Base-by-base conservation (phyloP, 2,797 vertebrate species). In the Triplophysa bombifrons region DNA sequence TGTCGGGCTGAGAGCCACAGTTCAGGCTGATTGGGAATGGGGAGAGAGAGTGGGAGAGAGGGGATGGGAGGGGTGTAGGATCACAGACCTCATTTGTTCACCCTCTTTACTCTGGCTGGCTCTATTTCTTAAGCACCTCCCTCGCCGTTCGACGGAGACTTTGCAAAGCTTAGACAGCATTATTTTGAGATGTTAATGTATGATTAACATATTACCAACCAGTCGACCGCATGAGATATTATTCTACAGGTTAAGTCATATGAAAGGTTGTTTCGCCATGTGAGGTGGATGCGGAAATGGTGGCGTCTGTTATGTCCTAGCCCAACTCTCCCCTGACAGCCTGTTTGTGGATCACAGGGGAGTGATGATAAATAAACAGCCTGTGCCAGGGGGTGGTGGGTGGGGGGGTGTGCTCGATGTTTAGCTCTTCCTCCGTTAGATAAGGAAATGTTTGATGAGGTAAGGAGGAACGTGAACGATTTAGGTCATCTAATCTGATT, bases 21-120 rank as follows among this genome's bases (percentile, higher is more conserved):
- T 90, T 92, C 90, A 85, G 91, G 88, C 91, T 93, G 93, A 93
- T 93, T 93, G 93, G 90, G 89, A 87, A 90, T 84, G 65, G 72
- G 83, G 85, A 25, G 27, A 72, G 19, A 2, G 69, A 27, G 44
- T 5, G 27, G 83, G 50, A 46, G 50, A 46, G 38, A 72, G 19
- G 1, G 69, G 27, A 84, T 38, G 50, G 84, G 88, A 82, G 86
- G 81, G 81, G 87, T 88, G 87, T 86, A 88, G 91, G 92, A 93
- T 94, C 94, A 94, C 92, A 94, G 93, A 91, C 90, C 93, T 92
- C 91, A 93, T 94, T 95, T 95, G 94, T 95, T 94, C 93, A 92
- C 89, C 90, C 92, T 94, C 93, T 95, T 95, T 94, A 92, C 93
- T 96, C 93, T 92, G 93, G 93, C 89, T 87, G 93, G 93, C 89